These are phyloP conservation scores for Camarhynchus parvulus DNA, from an alignment of 2,113 vertebrate genomes.

Conservation along the genomic window DNA sequence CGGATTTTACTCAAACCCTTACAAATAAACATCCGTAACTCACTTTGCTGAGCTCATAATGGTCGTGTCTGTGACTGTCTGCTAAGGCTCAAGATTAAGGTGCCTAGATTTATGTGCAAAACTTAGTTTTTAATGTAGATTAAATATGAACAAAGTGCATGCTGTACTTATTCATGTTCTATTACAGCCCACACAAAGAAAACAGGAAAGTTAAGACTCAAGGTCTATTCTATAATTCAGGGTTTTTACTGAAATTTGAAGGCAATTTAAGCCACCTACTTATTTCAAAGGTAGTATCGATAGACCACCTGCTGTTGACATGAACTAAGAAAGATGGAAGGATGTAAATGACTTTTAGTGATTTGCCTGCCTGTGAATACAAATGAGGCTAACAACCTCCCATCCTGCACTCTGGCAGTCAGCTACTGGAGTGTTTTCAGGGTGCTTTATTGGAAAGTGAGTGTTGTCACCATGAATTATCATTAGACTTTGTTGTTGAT, in stretches of 20 bases:
- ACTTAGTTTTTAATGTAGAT: constrained; percentile 47
- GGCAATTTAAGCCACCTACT: constrained; percentile 72
- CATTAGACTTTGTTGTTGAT: constrained; percentile 39
- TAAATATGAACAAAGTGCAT: constrained; percentile 55
- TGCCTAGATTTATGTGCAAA: constrained; percentile 34
- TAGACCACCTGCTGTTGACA: constrained; percentile 87
- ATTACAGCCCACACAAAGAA: constrained; percentile 63
- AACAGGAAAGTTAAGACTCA: constrained; percentile 65
- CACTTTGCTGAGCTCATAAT: not conserved
- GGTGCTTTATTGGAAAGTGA: constrained; percentile 31
- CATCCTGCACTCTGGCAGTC: constrained; percentile 60
- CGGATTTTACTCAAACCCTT: not conserved
- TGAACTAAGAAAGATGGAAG: constrained; percentile 79
- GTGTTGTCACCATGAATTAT: constrained; percentile 52
- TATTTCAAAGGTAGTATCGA: constrained; percentile 87
- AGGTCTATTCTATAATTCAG: constrained; percentile 73
- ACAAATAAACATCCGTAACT: not conserved
- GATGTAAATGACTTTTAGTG: constrained; percentile 90
- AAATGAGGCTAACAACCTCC: constrained; percentile 82
- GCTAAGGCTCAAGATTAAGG: constrained; percentile 20
- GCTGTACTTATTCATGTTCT: constrained; percentile 59
- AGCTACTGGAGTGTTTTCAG: constrained; percentile 44
- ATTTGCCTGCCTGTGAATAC: constrained; percentile 88
- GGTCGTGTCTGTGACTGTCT: not conserved
- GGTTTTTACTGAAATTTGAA: constrained; percentile 72